phyloP scores from a whole-genome alignment of 2,888 invertebrate genomes.

The Dolomedes plantarius region DNA sequence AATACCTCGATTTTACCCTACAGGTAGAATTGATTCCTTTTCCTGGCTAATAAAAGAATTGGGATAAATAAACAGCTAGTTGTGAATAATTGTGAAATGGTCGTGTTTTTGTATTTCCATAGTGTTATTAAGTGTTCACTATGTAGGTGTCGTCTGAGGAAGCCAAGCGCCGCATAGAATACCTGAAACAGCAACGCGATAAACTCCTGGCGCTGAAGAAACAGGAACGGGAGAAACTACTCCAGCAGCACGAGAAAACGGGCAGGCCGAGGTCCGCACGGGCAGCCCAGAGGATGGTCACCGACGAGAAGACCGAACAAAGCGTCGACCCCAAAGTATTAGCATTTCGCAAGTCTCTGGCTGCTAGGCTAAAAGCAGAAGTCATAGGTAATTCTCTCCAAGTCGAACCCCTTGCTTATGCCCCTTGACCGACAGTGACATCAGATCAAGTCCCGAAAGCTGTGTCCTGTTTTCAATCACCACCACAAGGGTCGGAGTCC shows the following conservation, averaged over 20 bases:
- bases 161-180: conserved; percentile 87
- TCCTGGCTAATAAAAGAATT: too few species aligned
- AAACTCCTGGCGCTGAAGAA: conserved; percentile 92
- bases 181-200: conserved; percentile 91
- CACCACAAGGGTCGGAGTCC: too few species aligned
- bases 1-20: too few species aligned
- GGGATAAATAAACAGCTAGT: too few species aligned
- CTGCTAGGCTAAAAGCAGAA: conserved; percentile 88
- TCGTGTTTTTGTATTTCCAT: too few species aligned
- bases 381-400: conserved; percentile 86
- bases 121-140: too few species aligned
- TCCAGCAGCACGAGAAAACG: conserved; percentile 81
- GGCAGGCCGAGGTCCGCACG: conserved; percentile 85
- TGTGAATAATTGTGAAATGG: too few species aligned
- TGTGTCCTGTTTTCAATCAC: too few species aligned
- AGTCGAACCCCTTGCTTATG: too few species aligned
- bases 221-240: conserved; percentile 88
- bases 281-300: conserved; percentile 83
- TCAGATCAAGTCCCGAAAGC: too few species aligned
- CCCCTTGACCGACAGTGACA: too few species aligned
- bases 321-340: conserved; percentile 80
- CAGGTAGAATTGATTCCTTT: too few species aligned
- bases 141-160: conserved; percentile 79
- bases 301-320: conserved; percentile 48
- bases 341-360: conserved; percentile 88